Evolutionary conservation across 2,888 invertebrate species (phyloP), one percentile per base, ranked within the genome.

Genomic region (Amblyteles armatorius): DNA sequence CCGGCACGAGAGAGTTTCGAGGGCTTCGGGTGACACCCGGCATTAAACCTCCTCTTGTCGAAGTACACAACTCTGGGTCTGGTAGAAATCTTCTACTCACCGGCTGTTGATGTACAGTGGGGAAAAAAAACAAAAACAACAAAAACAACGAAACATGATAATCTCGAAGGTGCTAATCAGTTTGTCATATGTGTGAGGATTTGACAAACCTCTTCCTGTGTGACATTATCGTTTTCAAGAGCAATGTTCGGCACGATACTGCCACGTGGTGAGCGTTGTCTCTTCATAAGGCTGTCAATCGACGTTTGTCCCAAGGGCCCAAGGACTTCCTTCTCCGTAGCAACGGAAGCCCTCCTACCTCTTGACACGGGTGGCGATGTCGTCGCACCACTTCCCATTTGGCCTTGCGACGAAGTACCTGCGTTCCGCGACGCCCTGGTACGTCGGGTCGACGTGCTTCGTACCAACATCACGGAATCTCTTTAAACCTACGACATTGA

Each of bases 341-440:
- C 93, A n/a, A 93, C 90, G 44, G 94, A 93, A 26, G 93, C 92
- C 69, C 93, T 89, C 60, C 92, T 89, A 87, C 94, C 91, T 71
- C 90, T 87, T 60, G 86, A 72, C 36, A 84, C 60, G 19, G 90
- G 93, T 26, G 72, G 0, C 93, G 91, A 79, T 89, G 86, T 52
- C 88, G 87, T 65, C 90, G 88, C 44, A 73, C 33, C 69, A 60
- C 78, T 79, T 73, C 81, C 83, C 40, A 95, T 94, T 83, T 95
- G 94, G 16, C 95, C 94, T 89, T 95, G 96, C 0, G 96, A 96
- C 1, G 96, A 96, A 5, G 96, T 96, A 52, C 96, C 96, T 19
- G 96, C 96, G 89, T 96, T 96, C 82, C 96, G 94, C 11, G 96
- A 96, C 81, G 96, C 95, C 78, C 96, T 95, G 22, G 96, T 95